Conservation (phyloP, 2,797 vertebrate species). For the Percopsis omiscomaycus region DNA sequence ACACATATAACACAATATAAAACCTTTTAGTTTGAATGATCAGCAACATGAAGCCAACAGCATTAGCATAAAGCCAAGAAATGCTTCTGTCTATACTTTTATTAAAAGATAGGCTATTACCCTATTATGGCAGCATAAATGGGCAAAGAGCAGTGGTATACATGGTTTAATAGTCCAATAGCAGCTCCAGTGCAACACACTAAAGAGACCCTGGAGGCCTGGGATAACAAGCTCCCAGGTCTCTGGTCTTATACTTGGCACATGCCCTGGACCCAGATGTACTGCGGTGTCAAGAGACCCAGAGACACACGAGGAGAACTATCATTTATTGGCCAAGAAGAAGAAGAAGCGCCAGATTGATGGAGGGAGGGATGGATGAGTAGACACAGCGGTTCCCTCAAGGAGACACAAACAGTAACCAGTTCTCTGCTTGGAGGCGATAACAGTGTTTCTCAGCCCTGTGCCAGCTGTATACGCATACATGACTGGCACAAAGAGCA, state of each 20-base stretch:
- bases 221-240: slow-evolving; percentile 72
- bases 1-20: too few species aligned
- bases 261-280: slow-evolving; percentile 60
- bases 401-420: slow-evolving; percentile 29
- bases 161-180: slow-evolving; percentile 40
- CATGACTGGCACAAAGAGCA: background rate
- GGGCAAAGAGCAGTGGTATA: slow-evolving; percentile 27
- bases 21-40: too few species aligned
- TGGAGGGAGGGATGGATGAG: slow-evolving; percentile 16
- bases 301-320: slow-evolving; percentile 58
- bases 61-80: too few species aligned
- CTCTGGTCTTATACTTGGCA: slow-evolving; percentile 59
- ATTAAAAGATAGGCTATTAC: too few species aligned
- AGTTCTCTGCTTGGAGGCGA: slow-evolving; percentile 9
- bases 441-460: background rate
- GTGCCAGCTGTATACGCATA: too few species aligned
- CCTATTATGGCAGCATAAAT: slow-evolving; percentile 9
- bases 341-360: slow-evolving; percentile 7
- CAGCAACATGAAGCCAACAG: too few species aligned
- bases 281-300: slow-evolving; percentile 50
- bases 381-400: slow-evolving; percentile 12
- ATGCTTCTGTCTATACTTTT: too few species aligned
- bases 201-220: slow-evolving; percentile 52
- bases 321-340: slow-evolving; percentile 48
- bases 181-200: slow-evolving; percentile 27